Evolutionary conservation across 2,113 vertebrate genomes (phyloP).

Genomic region (Lonchura striata): DNA sequence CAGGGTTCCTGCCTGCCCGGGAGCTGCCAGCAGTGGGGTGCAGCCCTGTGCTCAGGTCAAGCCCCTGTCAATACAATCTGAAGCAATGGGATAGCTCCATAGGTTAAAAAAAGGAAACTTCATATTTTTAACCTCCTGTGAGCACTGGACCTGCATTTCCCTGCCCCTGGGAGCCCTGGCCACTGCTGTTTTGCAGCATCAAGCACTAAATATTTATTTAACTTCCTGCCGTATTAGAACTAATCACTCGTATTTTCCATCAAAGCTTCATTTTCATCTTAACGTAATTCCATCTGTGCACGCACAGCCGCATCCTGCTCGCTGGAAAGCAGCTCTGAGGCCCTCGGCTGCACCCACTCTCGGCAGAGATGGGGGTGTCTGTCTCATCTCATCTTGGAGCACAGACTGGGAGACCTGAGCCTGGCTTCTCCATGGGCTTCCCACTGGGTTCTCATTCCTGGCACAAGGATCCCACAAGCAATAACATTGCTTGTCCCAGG

Average conservation of each 20-base stretch:
- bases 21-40: background rate
- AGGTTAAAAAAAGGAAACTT: background rate
- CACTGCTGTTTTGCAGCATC: background rate
- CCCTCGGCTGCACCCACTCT: fast-evolving
- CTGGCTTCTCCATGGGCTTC: background rate
- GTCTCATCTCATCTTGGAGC: background rate
- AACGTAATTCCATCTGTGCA: conserved; percentile 56
- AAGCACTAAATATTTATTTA: conserved; percentile 45
- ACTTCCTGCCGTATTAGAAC: conserved; percentile 58
- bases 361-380: background rate
- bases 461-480: background rate
- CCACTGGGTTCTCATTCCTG: background rate
- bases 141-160: background rate
- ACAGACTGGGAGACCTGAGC: background rate
- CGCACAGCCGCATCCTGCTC: conserved; percentile 5
- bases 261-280: conserved; percentile 68
- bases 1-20: background rate
- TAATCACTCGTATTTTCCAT: conserved; percentile 63
- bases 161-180: background rate
- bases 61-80: background rate
- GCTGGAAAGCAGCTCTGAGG: background rate
- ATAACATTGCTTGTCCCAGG: fast-evolving
- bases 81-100: background rate
- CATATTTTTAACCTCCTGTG: background rate
- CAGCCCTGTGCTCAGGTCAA: background rate